Conservation (phyloP, 2,888 invertebrate genomes). For the Melitaea athalia region DNA sequence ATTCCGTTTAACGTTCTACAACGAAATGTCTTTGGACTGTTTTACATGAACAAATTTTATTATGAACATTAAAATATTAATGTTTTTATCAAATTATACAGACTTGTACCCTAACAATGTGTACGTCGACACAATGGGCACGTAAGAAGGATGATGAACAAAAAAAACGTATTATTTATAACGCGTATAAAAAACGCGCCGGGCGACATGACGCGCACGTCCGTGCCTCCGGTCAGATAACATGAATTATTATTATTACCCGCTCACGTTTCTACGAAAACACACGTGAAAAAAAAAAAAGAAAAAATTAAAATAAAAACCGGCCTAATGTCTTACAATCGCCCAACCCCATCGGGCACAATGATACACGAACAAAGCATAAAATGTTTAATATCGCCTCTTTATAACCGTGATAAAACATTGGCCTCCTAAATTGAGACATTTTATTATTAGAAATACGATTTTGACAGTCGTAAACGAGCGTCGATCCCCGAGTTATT, state of each 20-base stretch:
- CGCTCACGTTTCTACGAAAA: slow-evolving; percentile 53
- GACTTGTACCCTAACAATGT: slow-evolving; percentile 29
- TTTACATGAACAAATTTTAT: neutral
- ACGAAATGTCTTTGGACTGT: neutral
- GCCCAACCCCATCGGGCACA: slow-evolving; percentile 53
- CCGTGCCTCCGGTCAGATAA: slow-evolving; percentile 60
- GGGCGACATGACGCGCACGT: slow-evolving; percentile 50
- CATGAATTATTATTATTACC: slow-evolving; percentile 58
- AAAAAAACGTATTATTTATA: slow-evolving; percentile 51
- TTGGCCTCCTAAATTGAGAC: slow-evolving; percentile 76
- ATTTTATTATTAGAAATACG: slow-evolving; percentile 81
- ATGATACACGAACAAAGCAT: slow-evolving; percentile 61
- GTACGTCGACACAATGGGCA: slow-evolving; percentile 30
- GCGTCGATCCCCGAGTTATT: slow-evolving; percentile 66
- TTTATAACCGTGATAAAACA: slow-evolving; percentile 75
- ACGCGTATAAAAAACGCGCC: slow-evolving; percentile 54
- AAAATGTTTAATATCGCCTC: slow-evolving; percentile 67
- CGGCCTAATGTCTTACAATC: slow-evolving; percentile 32
- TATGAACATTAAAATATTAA: slow-evolving; percentile 18
- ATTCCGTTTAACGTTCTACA: neutral
- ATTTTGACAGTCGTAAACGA: slow-evolving; percentile 77
- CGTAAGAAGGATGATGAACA: slow-evolving; percentile 31
- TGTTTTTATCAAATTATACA: slow-evolving; percentile 27
- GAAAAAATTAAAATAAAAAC: slow-evolving; percentile 18
- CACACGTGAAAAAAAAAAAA: slow-evolving; percentile 20